Conservation (phyloP, 2,888 invertebrate species). For the Itoplectis maculator region DNA sequence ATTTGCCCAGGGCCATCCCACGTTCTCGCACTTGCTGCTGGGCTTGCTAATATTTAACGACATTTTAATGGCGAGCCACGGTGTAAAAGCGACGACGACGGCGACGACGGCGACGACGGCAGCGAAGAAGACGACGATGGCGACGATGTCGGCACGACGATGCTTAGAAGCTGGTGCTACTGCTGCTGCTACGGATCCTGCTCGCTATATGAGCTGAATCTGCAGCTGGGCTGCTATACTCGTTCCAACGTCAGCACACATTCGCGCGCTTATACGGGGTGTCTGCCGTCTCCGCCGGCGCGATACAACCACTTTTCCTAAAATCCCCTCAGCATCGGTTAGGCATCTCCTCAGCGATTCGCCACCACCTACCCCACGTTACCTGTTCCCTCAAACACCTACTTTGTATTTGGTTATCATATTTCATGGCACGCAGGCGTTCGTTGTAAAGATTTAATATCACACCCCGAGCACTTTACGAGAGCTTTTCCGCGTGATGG, state of each 20-base stretch:
- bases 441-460: slow-evolving; percentile 27
- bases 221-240: slow-evolving; percentile 11
- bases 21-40: slow-evolving; percentile 33
- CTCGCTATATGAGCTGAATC: slow-evolving; percentile 20
- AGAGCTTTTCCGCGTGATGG: not conserved
- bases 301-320: slow-evolving; percentile 1
- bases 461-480: slow-evolving; percentile 22
- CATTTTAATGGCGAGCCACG: slow-evolving; percentile 72
- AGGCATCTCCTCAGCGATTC: slow-evolving; percentile 2
- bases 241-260: not conserved
- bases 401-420: slow-evolving; percentile 30
- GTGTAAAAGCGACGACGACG: slow-evolving; percentile 61
- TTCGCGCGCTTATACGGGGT: not conserved
- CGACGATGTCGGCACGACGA: slow-evolving; percentile 22
- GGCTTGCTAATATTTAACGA: slow-evolving; percentile 75
- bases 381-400: not conserved
- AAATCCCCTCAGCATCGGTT: slow-evolving; percentile 31
- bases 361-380: not conserved
- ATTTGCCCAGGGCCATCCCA: slow-evolving; percentile 22
- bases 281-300: slow-evolving; percentile 3
- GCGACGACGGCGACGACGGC: slow-evolving; percentile 34
- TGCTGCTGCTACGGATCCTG: not conserved
- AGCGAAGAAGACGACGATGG: slow-evolving; percentile 49
- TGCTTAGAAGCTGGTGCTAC: slow-evolving; percentile 9
- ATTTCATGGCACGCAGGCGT: slow-evolving; percentile 20